These are phyloP conservation scores for Ptychoptera contaminata DNA, from an alignment of 2,888 invertebrate genomes.

Conservation along the genomic window DNA sequence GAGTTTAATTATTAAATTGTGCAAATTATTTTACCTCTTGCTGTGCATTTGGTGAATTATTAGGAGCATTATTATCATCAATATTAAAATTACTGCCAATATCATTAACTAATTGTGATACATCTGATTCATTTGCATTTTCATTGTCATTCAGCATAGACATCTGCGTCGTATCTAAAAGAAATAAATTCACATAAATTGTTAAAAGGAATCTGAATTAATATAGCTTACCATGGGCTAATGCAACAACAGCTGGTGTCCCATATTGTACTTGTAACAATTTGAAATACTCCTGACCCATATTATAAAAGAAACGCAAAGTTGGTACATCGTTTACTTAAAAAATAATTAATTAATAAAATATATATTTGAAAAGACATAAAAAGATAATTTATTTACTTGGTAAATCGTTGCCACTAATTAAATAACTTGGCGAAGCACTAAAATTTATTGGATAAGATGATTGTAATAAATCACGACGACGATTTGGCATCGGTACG, in stretches of 20 bases:
- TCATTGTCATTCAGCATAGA: too few species aligned
- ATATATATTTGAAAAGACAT: neutral
- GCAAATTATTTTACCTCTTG: too few species aligned
- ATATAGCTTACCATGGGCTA: neutral
- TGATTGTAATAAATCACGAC: neutral
- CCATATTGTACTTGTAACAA: constrained; percentile 6
- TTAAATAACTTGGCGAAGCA: neutral
- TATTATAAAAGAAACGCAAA: constrained; percentile 49
- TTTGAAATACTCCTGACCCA: constrained; percentile 39
- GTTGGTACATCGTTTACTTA: constrained; percentile 38
- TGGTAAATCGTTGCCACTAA: constrained; percentile 1
- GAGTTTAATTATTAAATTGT: too few species aligned
- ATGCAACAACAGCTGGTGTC: neutral
- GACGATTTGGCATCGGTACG: neutral
- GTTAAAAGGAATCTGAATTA: too few species aligned
- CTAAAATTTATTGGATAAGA: constrained; percentile 1
- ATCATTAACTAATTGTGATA: too few species aligned
- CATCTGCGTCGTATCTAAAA: too few species aligned
- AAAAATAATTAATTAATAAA: neutral
- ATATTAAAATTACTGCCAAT: too few species aligned
- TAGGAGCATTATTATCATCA: too few species aligned
- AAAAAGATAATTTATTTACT: constrained; percentile 3
- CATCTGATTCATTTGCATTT: too few species aligned
- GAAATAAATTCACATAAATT: too few species aligned
- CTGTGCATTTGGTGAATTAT: too few species aligned